A percentile compares a stretch with the other conserved stretches of the same genome.
phyloP scores from a whole-genome alignment of 1,140 invertebrate species.

The Platyura marginata region DNA sequence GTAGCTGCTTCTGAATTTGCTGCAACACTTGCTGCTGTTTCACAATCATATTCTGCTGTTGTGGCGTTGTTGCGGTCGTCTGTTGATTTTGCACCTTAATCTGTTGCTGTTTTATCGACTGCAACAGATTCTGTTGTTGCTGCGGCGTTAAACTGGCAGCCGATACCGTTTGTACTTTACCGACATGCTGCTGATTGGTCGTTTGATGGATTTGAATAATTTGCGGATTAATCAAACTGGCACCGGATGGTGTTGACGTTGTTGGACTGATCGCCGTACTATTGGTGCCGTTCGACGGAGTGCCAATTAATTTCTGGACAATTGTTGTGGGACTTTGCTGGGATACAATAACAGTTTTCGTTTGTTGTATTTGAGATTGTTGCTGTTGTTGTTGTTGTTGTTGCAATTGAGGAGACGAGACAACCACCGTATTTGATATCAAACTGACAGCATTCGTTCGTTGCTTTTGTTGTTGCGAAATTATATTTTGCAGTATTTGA shows the following conservation, averaged over 20 bases:
- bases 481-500: conserved; percentile 6
- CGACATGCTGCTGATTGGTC: background rate
- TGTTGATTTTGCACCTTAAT: conserved; percentile 13
- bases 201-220: conserved; percentile 5
- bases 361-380: background rate
- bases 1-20: conserved; percentile 15
- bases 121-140: conserved; percentile 27
- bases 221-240: conserved; percentile 5
- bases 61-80: conserved; percentile 12
- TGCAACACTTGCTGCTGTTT: conserved; percentile 11
- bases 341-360: background rate
- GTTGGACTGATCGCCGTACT: background rate
- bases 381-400: background rate
- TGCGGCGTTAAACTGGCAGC: conserved; percentile 22
- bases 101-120: conserved; percentile 18
- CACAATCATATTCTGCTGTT: conserved; percentile 12
- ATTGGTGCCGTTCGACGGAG: background rate
- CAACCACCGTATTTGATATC: background rate
- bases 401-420: background rate
- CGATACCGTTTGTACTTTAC: conserved; percentile 8
- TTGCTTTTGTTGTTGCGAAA: conserved; percentile 2
- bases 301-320: conserved; percentile 1
- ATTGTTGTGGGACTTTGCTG: background rate
- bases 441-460: background rate
- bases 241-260: conserved; percentile 1